phyloP scores from a whole-genome alignment of 1,140 invertebrate species.

The Orussus abietinus region DNA sequence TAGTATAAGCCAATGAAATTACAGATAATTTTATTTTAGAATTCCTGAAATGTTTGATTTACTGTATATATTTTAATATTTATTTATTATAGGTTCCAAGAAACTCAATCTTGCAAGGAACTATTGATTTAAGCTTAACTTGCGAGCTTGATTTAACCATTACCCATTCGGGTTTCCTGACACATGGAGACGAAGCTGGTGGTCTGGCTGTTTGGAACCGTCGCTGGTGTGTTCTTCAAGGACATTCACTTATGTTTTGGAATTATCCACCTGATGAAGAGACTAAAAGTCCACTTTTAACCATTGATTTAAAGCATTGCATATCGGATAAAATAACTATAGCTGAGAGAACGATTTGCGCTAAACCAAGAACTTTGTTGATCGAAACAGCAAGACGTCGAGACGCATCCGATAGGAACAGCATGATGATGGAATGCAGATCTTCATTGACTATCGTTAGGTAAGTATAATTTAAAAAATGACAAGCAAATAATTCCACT shows the following conservation, averaged over 20 bases:
- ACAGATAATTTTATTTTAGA: no score
- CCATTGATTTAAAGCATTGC: conserved; percentile 41
- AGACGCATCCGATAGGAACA: conserved; percentile 18
- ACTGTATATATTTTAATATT: not conserved
- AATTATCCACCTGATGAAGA: conserved; percentile 47
- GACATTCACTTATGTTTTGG: conserved; percentile 41
- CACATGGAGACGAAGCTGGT: conserved; percentile 32
- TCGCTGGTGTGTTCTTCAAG: conserved; percentile 43
- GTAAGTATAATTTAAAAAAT: conserved; percentile 17
- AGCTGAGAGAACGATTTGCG: conserved; percentile 37
- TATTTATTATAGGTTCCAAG: conserved; percentile 20
- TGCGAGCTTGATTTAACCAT: conserved; percentile 30
- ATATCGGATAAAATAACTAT: conserved; percentile 21
- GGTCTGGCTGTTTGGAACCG: conserved; percentile 40
- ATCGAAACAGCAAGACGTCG: conserved; percentile 31
- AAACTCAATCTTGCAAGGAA: conserved; percentile 30
- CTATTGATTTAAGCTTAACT: conserved; percentile 31
- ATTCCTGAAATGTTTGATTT: no score
- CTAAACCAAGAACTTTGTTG: conserved; percentile 41
- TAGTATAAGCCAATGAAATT: no score
- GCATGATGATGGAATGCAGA: conserved; percentile 20
- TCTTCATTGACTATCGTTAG: conserved; percentile 20
- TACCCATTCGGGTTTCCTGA: conserved; percentile 41
- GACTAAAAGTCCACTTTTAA: conserved; percentile 26
- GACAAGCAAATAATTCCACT: not conserved